Base-by-base conservation (phyloP, 2,888 invertebrate species). In the Microchrysa polita region DNA sequence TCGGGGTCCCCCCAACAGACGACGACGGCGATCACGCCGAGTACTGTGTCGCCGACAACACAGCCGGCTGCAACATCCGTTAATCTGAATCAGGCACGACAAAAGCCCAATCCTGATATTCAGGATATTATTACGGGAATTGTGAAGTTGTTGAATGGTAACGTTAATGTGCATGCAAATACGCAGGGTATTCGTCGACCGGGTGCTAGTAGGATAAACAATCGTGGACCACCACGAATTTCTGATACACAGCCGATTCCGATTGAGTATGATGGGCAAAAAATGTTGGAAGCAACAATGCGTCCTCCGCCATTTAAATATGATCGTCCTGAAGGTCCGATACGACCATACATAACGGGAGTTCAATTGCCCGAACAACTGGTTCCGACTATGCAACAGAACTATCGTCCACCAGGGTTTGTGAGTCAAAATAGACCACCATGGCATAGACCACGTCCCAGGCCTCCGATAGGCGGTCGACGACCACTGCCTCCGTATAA, bases 81-180 rank as follows among this genome's bases (percentile, higher is more conserved):
- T 73, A 74, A 75, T 44, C 20, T 80, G 73, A 81, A 81, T 80
- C 81, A 80, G 78, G 80, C 82, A 0, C 80, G 86, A 18, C 85
- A 90, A 74, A 90, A 90, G 79, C 88, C 89, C 4, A 90, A 89
- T 82, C 90, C 91, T 52, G 95, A 95, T 81, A 94, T 96, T 74
- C 94, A 95, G 82, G 95, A 96, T 80, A 95, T 96, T 40, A 94
- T 96, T 44, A 93, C 93, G 1, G 95, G 95, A 9, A 92, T 96
- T 65, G 95, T 95, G 0, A 95, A 95, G 82, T 83, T 96, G 12
- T 85, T 96, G 1, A 95, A 96, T 77, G 95, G 95, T 0, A 95
- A 95, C 79, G 94, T 94, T 0, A 94, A 94, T 79, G 93, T 94
- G 0, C 92, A 91, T 81, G 92, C 92, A 0, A 93, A 92, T 78